Evolutionary conservation across 2,888 invertebrate species (phyloP), one percentile per base, ranked within the genome.

Genomic region (Piscicola geometra): DNA sequence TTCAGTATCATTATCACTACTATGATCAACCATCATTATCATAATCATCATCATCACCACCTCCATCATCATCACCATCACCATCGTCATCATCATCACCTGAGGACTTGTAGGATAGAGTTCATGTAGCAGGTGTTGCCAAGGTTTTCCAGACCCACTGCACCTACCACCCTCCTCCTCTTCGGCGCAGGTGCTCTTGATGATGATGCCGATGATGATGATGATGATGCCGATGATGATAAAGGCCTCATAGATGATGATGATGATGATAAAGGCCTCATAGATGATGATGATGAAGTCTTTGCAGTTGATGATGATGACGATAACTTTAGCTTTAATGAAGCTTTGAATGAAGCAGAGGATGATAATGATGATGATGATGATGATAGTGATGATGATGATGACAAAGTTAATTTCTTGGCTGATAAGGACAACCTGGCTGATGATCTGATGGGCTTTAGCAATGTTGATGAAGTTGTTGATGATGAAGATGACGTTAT

Each of bases 61-160:
- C 41, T 15, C 15, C 41, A 5, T 41, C 41, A 5, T 41, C 41
- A 5, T 41, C 41, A 5, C 15, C 41, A 5, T 41, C 41, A 5
- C 15, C 41, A 5, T 41, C 41, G 9, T 41, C 41, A 5, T 41
- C n/a, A 15, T 56, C 25, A 5, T 75, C 78, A 84, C 85, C 85
- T 83, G 33, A 85, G 79, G 3, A 84, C 82, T 78, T 85, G 85
- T 41, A 85, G 79, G 33, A 85, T 82, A 41, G 85, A 84, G 79
- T 85, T 85, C 82, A 85, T 84, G 78, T 85, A 85, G 77, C 85
- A 85, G 0, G 85, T 85, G 81, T 85, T 85, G 68, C 85, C 85
- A 41, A 85, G 82, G 80, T 85, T 85, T 52, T 84, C 80, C n/a
- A 85, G 80, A 1, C 85, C 85, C 21, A 84, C 84, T n/a, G 84